phyloP scores from a whole-genome alignment of 2,113 vertebrate species.

The Numenius arquata region DNA sequence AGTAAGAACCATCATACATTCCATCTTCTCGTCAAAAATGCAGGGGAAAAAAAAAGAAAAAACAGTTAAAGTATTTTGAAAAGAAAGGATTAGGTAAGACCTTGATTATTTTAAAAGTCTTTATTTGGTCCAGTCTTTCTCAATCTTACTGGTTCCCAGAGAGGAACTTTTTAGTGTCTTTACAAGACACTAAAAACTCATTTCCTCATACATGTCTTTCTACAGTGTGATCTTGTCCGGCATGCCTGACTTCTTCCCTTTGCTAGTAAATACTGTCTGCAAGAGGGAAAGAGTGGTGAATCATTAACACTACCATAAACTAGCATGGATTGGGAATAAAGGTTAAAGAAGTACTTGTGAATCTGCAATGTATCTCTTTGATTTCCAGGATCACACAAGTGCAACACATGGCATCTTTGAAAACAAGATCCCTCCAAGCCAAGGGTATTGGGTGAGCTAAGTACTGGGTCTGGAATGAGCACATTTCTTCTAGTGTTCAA shows the following conservation, averaged over 20 bases:
- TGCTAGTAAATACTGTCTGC: not conserved
- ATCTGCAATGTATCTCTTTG: not conserved
- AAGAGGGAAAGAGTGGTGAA: not conserved
- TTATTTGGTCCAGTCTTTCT: not conserved
- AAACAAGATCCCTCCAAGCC: not conserved
- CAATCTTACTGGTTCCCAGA: not conserved
- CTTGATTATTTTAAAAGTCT: not conserved
- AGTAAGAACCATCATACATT: not conserved
- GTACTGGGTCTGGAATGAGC: not conserved
- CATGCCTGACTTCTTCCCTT: not conserved
- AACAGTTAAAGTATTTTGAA: not conserved
- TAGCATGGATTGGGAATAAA: not conserved
- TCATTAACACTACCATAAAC: not conserved
- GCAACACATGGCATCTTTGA: not conserved
- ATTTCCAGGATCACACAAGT: not conserved
- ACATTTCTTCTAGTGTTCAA: not conserved
- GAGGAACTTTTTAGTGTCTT: not conserved
- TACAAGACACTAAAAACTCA: not conserved
- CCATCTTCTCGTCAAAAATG: not conserved
- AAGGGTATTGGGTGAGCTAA: not conserved
- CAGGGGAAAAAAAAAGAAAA: fast-evolving
- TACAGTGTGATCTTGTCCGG: not conserved
- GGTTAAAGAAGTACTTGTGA: not conserved
- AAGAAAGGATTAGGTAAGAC: not conserved
- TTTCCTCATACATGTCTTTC: not conserved